A percentile compares a stretch with the other conserved stretches of the same genome.
Conservation (phyloP, 2,113 vertebrate species). For the Vanacampus margaritifer region DNA sequence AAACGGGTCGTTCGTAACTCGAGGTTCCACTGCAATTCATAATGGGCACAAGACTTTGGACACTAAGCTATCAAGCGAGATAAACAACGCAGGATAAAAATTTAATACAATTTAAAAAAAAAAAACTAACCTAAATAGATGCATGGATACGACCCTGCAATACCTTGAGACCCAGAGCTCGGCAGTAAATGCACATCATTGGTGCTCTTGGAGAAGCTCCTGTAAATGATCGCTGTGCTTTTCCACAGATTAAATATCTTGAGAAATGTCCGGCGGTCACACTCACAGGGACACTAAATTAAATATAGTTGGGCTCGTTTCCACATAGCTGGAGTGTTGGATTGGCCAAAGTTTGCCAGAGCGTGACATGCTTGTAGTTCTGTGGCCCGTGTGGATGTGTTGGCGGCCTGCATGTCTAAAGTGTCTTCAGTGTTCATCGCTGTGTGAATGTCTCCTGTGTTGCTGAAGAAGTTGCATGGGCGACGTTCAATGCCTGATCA, state of each 20-base stretch:
- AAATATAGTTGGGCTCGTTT: background rate
- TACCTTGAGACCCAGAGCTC: slow-evolving; percentile 2
- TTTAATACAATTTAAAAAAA: too few relatives aligned
- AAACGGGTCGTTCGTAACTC: too few relatives aligned
- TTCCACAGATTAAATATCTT: background rate
- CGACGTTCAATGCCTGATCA: background rate
- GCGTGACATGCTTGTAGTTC: background rate
- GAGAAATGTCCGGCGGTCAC: background rate
- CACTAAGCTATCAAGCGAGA: too few relatives aligned
- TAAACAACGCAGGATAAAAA: background rate
- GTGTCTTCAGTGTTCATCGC: background rate
- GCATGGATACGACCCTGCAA: background rate
- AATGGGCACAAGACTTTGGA: too few relatives aligned
- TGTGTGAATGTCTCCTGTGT: background rate
- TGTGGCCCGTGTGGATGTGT: background rate
- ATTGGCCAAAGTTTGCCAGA: background rate
- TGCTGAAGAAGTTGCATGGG: background rate
- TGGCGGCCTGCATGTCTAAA: background rate
- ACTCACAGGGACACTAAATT: background rate
- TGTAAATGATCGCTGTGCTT: slow-evolving; percentile 2
- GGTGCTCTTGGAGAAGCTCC: background rate
- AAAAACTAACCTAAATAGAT: background rate
- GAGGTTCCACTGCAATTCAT: background rate
- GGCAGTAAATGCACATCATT: slow-evolving; percentile 8
- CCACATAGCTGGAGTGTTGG: background rate